Evolutionary conservation across 2,888 invertebrate species (phyloP).

Genomic region (Hoplodrina ambigua): DNA sequence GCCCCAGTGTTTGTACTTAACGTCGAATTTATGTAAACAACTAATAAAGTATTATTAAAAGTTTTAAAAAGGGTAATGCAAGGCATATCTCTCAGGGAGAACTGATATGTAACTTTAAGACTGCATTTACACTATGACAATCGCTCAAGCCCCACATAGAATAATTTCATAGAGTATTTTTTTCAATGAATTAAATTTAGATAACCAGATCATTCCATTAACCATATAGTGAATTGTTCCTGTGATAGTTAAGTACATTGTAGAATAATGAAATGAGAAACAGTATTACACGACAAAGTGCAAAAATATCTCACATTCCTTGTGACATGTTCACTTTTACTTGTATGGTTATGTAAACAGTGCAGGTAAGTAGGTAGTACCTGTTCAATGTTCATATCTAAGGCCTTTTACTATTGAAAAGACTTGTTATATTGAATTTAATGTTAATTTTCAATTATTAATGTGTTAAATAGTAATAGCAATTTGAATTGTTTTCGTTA

Average conservation of each 20-base stretch:
- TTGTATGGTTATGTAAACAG: constrained; percentile 33
- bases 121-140: constrained; percentile 59
- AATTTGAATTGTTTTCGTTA: constrained; percentile 58
- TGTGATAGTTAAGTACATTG: constrained; percentile 79
- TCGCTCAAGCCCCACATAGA: constrained; percentile 66
- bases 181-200: constrained; percentile 44
- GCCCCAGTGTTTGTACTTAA: constrained; percentile 56
- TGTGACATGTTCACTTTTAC: constrained; percentile 55
- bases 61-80: constrained; percentile 45
- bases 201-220: constrained; percentile 70
- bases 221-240: constrained; percentile 69
- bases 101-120: constrained; percentile 62
- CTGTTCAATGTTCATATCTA: constrained; percentile 23
- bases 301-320: constrained; percentile 66
- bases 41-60: constrained; percentile 49
- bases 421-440: constrained; percentile 55
- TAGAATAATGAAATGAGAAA: constrained; percentile 61
- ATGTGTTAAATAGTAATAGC: constrained; percentile 59
- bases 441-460: constrained; percentile 60
- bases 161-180: constrained; percentile 44
- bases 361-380: constrained; percentile 36
- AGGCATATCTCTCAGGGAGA: constrained; percentile 52
- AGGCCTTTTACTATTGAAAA: constrained; percentile 49
- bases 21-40: constrained; percentile 31
- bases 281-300: constrained; percentile 66